Evolutionary conservation across 2,113 vertebrate species (phyloP).

Genomic region (Halichoerus grypus): DNA sequence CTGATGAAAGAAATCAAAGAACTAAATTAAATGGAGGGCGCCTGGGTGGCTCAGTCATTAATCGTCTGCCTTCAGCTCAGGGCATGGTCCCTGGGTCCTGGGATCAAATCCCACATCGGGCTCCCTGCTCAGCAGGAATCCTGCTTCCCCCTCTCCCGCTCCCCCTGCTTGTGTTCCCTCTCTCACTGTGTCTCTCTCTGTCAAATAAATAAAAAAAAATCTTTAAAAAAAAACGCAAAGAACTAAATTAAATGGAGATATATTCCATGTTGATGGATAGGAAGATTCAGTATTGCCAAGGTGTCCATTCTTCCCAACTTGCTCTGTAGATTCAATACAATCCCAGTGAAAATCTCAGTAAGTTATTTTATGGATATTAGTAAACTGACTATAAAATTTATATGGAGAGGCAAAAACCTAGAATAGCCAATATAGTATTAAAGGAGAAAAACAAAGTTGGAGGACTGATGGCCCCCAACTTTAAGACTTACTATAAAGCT

Average conservation of each 20-base stretch:
- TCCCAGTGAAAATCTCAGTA: background rate
- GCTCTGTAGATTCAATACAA: background rate
- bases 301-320: background rate
- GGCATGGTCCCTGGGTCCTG: too few species aligned
- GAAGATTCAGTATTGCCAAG: background rate
- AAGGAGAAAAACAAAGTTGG: background rate
- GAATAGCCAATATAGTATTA: background rate
- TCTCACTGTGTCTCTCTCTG: too few species aligned
- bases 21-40: background rate
- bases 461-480: background rate
- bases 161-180: too few species aligned
- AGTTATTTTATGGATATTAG: background rate
- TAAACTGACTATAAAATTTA: background rate
- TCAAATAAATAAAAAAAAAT: too few species aligned
- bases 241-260: background rate
- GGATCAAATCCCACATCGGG: too few species aligned
- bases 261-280: background rate
- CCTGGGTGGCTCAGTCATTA: too few species aligned
- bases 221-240: background rate
- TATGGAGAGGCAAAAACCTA: background rate
- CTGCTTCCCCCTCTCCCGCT: too few species aligned
- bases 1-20: conserved; percentile 2
- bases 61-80: too few species aligned
- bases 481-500: background rate
- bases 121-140: too few species aligned